These are phyloP conservation scores for Epiblema foenella DNA, from an alignment of 2,888 invertebrate species.

Conservation along the genomic window DNA sequence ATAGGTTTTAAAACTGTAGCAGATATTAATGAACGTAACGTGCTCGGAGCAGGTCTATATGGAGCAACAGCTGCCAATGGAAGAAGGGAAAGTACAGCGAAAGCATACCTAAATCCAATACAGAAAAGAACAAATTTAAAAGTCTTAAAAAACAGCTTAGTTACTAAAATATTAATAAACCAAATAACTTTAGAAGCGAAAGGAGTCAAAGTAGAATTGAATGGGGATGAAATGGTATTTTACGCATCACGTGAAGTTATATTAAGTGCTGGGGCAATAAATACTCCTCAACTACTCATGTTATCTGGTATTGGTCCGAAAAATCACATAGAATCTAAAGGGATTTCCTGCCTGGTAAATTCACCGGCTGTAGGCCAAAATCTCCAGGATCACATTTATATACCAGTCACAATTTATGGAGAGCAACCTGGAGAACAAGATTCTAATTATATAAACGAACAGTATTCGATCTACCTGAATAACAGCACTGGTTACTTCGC, in stretches of 20 bases:
- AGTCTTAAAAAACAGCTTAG: constrained; percentile 76
- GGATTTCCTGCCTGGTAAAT: constrained; percentile 67
- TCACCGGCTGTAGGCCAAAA: constrained; percentile 79
- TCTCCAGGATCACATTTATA: constrained; percentile 80
- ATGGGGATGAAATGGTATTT: constrained; percentile 53
- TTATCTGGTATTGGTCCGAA: constrained; percentile 81
- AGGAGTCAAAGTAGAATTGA: constrained; percentile 67
- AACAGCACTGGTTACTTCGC: constrained; percentile 80
- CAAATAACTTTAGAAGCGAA: constrained; percentile 60
- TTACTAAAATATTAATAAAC: constrained; percentile 79
- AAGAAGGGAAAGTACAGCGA: constrained; percentile 75
- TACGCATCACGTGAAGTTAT: constrained; percentile 67
- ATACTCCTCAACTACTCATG: constrained; percentile 70
- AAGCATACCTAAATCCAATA: constrained; percentile 70
- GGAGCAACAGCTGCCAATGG: constrained; percentile 78
- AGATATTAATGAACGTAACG: constrained; percentile 71
- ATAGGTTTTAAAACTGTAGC: constrained; percentile 70
- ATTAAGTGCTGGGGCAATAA: constrained; percentile 66
- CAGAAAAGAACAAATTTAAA: constrained; percentile 63
- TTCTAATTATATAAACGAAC: constrained; percentile 54
- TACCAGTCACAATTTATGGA: constrained; percentile 67
- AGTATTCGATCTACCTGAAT: constrained; percentile 75
- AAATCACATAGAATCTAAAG: constrained; percentile 57
- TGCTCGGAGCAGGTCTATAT: constrained; percentile 76
- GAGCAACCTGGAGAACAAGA: constrained; percentile 57